phyloP scores from a whole-genome alignment of 2,797 vertebrate species.

The Arrhamphus sclerolepis region DNA sequence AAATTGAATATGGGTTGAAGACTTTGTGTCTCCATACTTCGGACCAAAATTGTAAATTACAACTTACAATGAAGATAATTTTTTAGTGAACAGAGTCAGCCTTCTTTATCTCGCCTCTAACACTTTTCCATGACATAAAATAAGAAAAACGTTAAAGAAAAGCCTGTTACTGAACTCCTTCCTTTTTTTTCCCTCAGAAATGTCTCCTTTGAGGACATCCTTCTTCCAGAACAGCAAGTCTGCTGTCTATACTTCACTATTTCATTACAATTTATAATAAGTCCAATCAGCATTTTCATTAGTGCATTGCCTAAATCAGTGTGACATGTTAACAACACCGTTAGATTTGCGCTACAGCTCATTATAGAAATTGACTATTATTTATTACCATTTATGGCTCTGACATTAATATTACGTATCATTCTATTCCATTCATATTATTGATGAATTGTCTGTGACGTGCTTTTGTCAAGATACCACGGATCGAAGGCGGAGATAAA shows the following conservation, averaged over 20 bases:
- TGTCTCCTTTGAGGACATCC: conserved; percentile 58
- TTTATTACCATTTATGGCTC: conserved; percentile 33
- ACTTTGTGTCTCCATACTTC: too few relatives aligned
- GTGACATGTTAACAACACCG: conserved; percentile 10
- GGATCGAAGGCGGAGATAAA: too few relatives aligned
- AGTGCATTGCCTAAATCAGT: conserved; percentile 18
- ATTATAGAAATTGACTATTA: conserved; percentile 18
- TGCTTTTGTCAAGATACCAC: too few relatives aligned
- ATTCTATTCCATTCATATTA: neutral
- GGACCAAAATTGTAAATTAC: too few relatives aligned
- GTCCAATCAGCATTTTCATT: conserved; percentile 8
- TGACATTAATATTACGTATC: conserved; percentile 17
- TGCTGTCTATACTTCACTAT: neutral
- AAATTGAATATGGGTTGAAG: neutral
- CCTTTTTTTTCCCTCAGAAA: conserved; percentile 47
- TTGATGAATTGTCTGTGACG: too few relatives aligned
- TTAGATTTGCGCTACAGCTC: conserved; percentile 22
- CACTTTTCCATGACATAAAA: too few relatives aligned
- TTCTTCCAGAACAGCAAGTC: neutral
- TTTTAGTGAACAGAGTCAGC: too few relatives aligned
- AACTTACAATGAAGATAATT: too few relatives aligned
- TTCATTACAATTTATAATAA: conserved; percentile 2
- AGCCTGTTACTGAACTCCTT: conserved; percentile 1
- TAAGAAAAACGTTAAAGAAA: neutral
- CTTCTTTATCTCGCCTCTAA: too few relatives aligned